Conservation (phyloP, 2,113 vertebrate genomes). For the Butorides virescens region DNA sequence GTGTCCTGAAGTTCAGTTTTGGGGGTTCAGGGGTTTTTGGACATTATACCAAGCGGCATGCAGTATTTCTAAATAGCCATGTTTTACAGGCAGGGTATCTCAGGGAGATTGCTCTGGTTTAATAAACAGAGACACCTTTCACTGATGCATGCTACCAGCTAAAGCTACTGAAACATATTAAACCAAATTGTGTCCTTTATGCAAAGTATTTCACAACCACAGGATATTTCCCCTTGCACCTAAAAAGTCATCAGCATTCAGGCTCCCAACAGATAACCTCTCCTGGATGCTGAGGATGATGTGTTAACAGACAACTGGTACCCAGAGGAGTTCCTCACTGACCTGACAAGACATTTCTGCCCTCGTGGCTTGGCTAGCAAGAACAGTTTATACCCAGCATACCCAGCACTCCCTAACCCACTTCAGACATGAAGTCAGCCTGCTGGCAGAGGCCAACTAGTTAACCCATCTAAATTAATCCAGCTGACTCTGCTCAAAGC, state of each 20-base stretch:
- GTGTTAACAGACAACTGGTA: background rate
- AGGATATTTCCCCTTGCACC: background rate
- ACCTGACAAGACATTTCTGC: background rate
- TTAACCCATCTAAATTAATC: background rate
- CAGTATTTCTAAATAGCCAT: background rate
- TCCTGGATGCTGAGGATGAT: background rate
- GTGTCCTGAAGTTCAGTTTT: background rate
- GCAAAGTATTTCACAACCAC: background rate
- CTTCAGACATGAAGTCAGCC: background rate
- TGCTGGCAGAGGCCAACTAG: background rate
- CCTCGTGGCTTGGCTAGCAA: background rate
- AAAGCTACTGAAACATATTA: background rate
- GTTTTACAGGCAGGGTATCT: background rate
- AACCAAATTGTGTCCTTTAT: background rate
- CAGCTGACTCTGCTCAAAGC: constrained; percentile 32
- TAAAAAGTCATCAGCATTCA: background rate
- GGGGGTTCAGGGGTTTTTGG: fast-evolving
- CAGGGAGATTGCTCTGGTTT: background rate
- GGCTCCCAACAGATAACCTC: background rate
- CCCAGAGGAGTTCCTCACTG: background rate
- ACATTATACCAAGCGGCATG: background rate
- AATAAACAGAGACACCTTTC: background rate
- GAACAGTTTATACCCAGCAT: background rate
- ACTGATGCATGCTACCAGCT: background rate
- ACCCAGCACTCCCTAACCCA: background rate